Percentiles rank a stretch among this genome's conserved stretches.
phyloP scores from a whole-genome alignment of 2,797 vertebrate species.

The Etheostoma perlongum region DNA sequence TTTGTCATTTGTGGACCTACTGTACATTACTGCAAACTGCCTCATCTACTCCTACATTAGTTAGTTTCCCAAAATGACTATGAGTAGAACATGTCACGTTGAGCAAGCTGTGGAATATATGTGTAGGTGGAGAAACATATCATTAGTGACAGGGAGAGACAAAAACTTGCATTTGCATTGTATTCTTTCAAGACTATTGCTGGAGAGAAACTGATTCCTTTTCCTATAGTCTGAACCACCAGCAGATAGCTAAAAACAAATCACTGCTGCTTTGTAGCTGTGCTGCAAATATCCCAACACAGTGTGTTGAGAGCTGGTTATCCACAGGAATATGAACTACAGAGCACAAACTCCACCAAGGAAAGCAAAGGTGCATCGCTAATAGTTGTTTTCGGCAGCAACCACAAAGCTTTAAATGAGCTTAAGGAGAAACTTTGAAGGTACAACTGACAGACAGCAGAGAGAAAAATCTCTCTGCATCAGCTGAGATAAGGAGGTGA shows the following conservation, averaged over 20 bases:
- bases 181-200: conserved; percentile 3
- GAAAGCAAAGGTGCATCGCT: conserved; percentile 20
- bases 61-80: conserved; percentile 14
- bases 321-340: conserved; percentile 1
- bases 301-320: neutral
- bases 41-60: conserved; percentile 16
- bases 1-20: neutral
- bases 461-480: conserved; percentile 42
- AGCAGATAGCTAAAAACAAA: conserved; percentile 4
- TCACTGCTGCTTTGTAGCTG: neutral
- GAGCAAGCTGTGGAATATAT: conserved; percentile 3
- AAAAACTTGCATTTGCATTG: conserved; percentile 21
- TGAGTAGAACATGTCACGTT: conserved; percentile 7
- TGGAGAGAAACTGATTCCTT: neutral
- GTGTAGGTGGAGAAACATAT: conserved; percentile 34
- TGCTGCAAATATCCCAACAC: neutral
- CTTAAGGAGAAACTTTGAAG: conserved; percentile 55
- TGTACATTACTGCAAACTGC: conserved; percentile 18
- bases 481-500: conserved; percentile 46
- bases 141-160: conserved; percentile 9
- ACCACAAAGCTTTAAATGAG: conserved; percentile 40
- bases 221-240: neutral
- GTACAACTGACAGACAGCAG: conserved; percentile 47
- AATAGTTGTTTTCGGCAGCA: conserved; percentile 27
- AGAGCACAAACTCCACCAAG: conserved; percentile 7